Evolutionary conservation across 2,888 invertebrate species (phyloP), one percentile per base, ranked within the genome.

Genomic region (Hemaris fuciformis): DNA sequence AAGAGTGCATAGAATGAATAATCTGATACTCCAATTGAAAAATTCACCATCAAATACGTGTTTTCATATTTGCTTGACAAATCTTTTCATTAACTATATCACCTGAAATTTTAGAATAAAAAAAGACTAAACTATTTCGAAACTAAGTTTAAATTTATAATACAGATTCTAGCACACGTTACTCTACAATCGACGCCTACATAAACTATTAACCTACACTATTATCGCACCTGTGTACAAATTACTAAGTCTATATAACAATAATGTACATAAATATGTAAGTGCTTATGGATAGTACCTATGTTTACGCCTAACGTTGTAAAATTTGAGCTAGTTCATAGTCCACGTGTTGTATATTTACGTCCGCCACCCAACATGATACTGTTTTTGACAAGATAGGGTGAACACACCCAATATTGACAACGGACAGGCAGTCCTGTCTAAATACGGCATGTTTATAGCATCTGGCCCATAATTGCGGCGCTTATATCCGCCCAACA

Each of bases 371-470:
- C 15, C 23, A 23, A 48, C 25, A 42, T 15, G 10, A 43, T 15
- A 15, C 56, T 68, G 67, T 57, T 27, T 22, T 31, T 68, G 66
- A 68, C 68, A 68, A 56, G 63, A 62, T 57, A 60, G 46, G 63
- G 41, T 56, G 63, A 53, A 57, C 60, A 43, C 45, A 22, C 43
- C 62, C 25, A 66, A 64, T 64, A 63, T 65, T 65, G 64, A 66
- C 61, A 60, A n/a, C 48, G 60, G 60, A 63, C 61, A 62, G 63
- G 34, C 48, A 46, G 58, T 53, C 58, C 56, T 15, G 43, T 63
- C 61, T 65, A 62, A 60, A 45, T 57, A 10, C 15, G 57, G 53
- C 18, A 20, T 20, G 53, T 53, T 53, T 53, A 31, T 45, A 22
- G 45, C 18, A 18, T 31, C 0, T 0, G 27, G 18, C 4, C 10